phyloP scores from a whole-genome alignment of 2,888 invertebrate genomes.

The Epirrhoe alternata region DNA sequence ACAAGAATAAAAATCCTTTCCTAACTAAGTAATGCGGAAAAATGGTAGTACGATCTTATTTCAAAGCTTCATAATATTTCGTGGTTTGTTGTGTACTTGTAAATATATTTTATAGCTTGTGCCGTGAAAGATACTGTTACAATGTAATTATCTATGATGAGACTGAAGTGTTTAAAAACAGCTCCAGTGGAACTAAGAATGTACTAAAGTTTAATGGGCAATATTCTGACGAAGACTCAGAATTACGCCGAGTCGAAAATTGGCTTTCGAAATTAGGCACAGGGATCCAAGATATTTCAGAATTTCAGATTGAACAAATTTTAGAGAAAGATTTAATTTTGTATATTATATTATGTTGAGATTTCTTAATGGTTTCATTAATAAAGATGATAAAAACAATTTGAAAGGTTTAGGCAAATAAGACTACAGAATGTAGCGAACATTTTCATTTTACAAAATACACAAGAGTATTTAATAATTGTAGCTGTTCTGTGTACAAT shows the following conservation, averaged over 20 bases:
- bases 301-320: constrained; percentile 28
- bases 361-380: constrained; percentile 12
- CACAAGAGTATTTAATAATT: neutral
- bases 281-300: constrained; percentile 23
- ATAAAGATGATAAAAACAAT: constrained; percentile 1
- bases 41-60: neutral
- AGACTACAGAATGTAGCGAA: neutral
- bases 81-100: constrained; percentile 20
- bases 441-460: neutral
- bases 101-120: constrained; percentile 25
- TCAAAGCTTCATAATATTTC: constrained; percentile 7
- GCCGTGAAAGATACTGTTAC: constrained; percentile 49
- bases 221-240: constrained; percentile 50
- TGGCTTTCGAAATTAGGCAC: constrained; percentile 42
- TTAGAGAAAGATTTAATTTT: constrained; percentile 17
- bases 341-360: neutral
- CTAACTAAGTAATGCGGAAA: neutral
- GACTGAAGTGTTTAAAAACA: constrained; percentile 52
- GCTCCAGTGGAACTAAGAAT: constrained; percentile 56
- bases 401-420: neutral
- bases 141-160: constrained; percentile 56
- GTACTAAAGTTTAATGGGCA: constrained; percentile 56
- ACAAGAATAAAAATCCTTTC: neutral
- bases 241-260: constrained; percentile 54
- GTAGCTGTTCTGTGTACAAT: neutral